Conservation (phyloP, 2,888 invertebrate species). For the Syritta pipiens region DNA sequence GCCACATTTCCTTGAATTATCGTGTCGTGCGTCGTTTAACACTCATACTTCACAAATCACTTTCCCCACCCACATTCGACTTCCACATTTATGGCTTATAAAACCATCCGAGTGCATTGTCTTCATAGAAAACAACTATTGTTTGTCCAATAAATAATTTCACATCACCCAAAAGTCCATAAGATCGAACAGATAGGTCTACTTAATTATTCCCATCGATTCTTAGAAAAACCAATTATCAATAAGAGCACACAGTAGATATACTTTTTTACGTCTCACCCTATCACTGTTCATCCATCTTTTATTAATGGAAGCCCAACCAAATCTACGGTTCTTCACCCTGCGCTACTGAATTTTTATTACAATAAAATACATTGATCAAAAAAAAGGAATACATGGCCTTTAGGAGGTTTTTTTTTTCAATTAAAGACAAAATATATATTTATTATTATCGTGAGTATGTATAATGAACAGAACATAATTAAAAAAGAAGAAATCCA, state of each 20-base stretch:
- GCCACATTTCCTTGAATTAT: too few species aligned
- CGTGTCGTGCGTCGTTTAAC: too few species aligned
- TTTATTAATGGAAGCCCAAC: slow-evolving; percentile 29
- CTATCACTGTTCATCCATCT: slow-evolving; percentile 25
- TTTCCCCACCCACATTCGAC: too few species aligned
- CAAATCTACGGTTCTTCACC: slow-evolving; percentile 22
- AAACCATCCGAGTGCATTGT: background rate
- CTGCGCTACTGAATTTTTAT: slow-evolving; percentile 51
- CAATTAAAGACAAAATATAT: slow-evolving; percentile 48
- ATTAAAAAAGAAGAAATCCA: background rate
- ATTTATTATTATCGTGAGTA: slow-evolving; percentile 31
- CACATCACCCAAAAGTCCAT: background rate
- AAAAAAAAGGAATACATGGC: background rate
- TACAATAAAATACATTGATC: slow-evolving; percentile 30
- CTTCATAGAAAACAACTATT: background rate
- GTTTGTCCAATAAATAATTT: background rate
- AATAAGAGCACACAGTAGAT: slow-evolving; percentile 18
- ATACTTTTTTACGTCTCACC: slow-evolving; percentile 11
- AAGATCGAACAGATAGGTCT: background rate
- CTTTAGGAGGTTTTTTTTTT: slow-evolving; percentile 27
- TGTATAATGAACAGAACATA: background rate
- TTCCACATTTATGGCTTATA: too few species aligned
- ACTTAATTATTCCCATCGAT: slow-evolving; percentile 5
- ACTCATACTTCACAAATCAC: too few species aligned
- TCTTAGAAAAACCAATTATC: slow-evolving; percentile 33